These are phyloP conservation scores for Phyllotis vaccarum DNA, from an alignment of 2,797 vertebrate species.

Conservation along the genomic window DNA sequence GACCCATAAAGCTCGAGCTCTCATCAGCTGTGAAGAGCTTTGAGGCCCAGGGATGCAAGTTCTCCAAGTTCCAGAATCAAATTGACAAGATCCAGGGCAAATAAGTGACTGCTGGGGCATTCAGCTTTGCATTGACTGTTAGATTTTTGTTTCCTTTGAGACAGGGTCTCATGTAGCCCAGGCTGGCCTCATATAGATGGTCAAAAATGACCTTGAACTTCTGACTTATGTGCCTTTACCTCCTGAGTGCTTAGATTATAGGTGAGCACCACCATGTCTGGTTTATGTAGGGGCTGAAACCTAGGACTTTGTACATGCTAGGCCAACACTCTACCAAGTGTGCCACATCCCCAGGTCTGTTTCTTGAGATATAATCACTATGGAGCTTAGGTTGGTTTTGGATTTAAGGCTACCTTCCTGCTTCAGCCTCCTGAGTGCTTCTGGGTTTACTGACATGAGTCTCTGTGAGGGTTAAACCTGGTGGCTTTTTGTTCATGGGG, in stretches of 20 bases:
- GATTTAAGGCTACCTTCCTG: not conserved
- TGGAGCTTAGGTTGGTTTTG: not conserved
- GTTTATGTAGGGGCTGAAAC: not conserved
- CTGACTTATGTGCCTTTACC: not conserved
- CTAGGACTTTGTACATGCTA: not conserved
- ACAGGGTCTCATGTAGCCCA: not conserved
- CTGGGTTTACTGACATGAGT: not conserved
- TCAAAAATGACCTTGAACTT: not conserved
- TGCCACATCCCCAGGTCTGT: not conserved
- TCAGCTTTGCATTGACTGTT: not conserved
- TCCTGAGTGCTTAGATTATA: not conserved
- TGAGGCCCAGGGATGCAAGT: not conserved
- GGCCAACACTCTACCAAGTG: not conserved
- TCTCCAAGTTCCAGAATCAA: not conserved
- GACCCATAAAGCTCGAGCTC: not conserved
- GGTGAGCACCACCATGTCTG: not conserved
- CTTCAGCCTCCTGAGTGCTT: not conserved
- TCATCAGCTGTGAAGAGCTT: not conserved
- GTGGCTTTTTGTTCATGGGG: not conserved
- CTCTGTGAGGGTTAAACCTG: too few species aligned
- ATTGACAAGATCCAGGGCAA: not conserved
- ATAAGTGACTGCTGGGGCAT: not conserved
- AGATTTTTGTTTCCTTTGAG: not conserved
- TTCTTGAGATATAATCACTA: not conserved
- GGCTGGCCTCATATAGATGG: not conserved